A percentile compares a stretch with the other conserved stretches of the same genome.
phyloP scores from a whole-genome alignment of 2,888 invertebrate species.

The Acanthosepion esculentum region DNA sequence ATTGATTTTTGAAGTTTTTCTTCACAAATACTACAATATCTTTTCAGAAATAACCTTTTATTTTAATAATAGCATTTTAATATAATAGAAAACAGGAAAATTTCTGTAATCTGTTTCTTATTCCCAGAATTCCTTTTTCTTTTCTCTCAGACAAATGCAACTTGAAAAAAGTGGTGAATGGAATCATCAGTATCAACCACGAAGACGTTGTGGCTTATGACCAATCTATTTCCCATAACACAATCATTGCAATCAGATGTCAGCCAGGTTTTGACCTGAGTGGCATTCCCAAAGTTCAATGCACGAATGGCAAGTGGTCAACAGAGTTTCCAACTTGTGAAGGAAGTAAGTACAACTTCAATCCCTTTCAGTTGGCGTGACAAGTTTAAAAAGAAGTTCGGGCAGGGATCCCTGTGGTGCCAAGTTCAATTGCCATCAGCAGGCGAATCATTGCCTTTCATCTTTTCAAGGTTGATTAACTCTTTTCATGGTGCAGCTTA shows the following conservation, averaged over 20 bases:
- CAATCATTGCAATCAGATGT: neutral
- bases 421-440: too few species aligned
- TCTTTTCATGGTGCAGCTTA: neutral
- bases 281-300: constrained; percentile 37
- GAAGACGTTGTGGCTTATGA: neutral
- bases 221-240: neutral
- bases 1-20: too few species aligned
- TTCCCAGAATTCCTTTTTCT: neutral
- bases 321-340: constrained; percentile 25
- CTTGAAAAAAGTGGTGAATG: neutral
- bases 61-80: too few species aligned
- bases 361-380: neutral
- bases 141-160: neutral
- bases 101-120: neutral
- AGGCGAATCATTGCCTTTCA: too few species aligned
- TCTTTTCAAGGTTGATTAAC: too few species aligned
- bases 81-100: neutral
- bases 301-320: constrained; percentile 34
- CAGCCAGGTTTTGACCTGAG: neutral
- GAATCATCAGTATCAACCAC: neutral
- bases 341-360: neutral
- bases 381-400: neutral
- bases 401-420: neutral
- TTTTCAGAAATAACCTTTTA: too few species aligned
- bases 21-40: too few species aligned